Conservation (phyloP, 2,797 vertebrate species). For the Psittacula derbiana region DNA sequence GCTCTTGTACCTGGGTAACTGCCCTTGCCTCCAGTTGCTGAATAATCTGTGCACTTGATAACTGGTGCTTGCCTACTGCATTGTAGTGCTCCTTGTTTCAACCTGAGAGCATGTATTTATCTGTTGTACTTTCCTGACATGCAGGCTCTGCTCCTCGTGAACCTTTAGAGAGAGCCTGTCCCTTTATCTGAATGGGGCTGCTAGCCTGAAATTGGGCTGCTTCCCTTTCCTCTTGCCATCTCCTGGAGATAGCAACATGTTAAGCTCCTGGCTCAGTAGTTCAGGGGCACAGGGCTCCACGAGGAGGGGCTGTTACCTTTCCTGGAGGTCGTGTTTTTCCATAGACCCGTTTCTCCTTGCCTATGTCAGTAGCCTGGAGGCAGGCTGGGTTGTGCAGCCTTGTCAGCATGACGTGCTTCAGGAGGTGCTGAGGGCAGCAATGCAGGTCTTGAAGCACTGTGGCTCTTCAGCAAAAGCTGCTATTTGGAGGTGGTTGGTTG, state of each 20-base stretch:
- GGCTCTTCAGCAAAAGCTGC: neutral
- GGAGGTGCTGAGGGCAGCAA: neutral
- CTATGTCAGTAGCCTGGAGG: neutral
- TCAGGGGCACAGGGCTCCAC: neutral
- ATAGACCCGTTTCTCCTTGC: neutral
- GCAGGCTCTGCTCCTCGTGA: neutral
- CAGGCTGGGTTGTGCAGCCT: neutral
- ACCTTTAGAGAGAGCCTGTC: neutral
- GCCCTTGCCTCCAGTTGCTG: neutral
- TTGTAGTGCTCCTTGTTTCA: neutral
- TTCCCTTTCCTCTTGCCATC: neutral
- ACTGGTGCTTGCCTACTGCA: neutral
- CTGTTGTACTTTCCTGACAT: neutral
- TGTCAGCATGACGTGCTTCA: accelerated
- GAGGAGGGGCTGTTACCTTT: neutral
- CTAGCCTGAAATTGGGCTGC: neutral
- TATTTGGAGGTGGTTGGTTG: neutral
- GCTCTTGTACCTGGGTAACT: neutral
- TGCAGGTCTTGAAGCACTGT: neutral
- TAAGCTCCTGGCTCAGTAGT: neutral
- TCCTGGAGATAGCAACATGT: accelerated
- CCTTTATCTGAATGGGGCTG: neutral
- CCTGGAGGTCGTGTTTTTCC: neutral
- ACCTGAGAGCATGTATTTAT: accelerated
- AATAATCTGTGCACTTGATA: neutral